These are phyloP conservation scores for Stegodyphus dumicola DNA, from an alignment of 1,140 invertebrate species.

Conservation along the genomic window DNA sequence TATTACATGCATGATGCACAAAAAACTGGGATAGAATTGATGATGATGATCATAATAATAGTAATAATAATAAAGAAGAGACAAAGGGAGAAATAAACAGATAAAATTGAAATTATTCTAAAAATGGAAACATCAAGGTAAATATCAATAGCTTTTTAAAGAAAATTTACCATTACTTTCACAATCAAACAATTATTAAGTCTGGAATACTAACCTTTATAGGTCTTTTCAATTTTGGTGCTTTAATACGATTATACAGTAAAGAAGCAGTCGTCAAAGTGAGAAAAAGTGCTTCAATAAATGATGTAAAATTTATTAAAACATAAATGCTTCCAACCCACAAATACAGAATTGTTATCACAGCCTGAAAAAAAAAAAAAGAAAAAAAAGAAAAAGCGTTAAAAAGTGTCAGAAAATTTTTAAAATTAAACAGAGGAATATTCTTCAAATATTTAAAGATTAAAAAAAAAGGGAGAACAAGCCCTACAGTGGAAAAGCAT, in stretches of 20 bases:
- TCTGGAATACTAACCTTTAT: conserved; percentile 74
- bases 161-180: not conserved
- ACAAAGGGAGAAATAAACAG: not conserved
- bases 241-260: conserved; percentile 84
- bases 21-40: no score
- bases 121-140: no score
- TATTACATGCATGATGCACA: no score
- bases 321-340: conserved; percentile 87
- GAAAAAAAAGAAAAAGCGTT: no score
- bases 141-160: not conserved
- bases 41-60: no score
- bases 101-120: conserved; percentile 3
- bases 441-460: no score
- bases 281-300: conserved; percentile 95
- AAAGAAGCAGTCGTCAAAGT: conserved; percentile 86
- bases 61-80: no score
- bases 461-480: no score
- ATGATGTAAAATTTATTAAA: conserved; percentile 93
- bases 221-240: conserved; percentile 76
- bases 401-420: no score
- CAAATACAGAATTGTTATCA: conserved; percentile 85
- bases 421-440: no score
- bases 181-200: no score
- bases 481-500: no score
- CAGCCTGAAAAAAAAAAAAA: conserved; percentile 67